Conservation (phyloP, 2,113 vertebrate genomes). For the Mus pahari region DNA sequence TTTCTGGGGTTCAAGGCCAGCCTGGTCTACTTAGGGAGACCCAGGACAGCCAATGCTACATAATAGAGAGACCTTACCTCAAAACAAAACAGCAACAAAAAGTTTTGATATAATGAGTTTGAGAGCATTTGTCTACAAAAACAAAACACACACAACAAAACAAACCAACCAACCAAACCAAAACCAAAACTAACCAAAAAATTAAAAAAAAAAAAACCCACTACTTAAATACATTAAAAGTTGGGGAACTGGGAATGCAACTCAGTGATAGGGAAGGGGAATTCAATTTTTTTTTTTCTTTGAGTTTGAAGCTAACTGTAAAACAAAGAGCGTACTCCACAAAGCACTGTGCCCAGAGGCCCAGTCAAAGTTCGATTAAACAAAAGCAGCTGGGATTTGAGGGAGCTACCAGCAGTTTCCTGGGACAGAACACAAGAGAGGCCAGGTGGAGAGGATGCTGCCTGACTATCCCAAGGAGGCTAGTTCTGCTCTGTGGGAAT, state of each 20-base stretch:
- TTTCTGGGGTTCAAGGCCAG: background rate
- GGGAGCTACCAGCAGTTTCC: background rate
- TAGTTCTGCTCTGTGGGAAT: fast-evolving
- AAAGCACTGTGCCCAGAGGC: background rate
- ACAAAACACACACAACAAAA: background rate
- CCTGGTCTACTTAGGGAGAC: background rate
- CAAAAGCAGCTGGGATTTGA: slow-evolving; percentile 56
- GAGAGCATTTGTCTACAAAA: background rate
- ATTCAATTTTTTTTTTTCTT: background rate
- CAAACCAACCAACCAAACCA: background rate
- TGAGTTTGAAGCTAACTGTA: background rate
- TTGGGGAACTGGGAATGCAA: background rate
- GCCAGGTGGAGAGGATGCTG: too few species aligned
- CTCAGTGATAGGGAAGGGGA: background rate
- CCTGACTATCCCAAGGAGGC: background rate
- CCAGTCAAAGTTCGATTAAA: slow-evolving; percentile 16
- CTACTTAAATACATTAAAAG: background rate
- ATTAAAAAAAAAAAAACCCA: background rate
- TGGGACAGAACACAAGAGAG: background rate
- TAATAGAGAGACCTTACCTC: background rate
- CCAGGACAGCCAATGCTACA: background rate
- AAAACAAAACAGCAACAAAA: background rate
- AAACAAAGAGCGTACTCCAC: background rate
- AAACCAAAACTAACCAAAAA: background rate
- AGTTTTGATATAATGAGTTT: background rate